Evolutionary conservation across 2,113 vertebrate genomes (phyloP).

Genomic region (Empidonax traillii): DNA sequence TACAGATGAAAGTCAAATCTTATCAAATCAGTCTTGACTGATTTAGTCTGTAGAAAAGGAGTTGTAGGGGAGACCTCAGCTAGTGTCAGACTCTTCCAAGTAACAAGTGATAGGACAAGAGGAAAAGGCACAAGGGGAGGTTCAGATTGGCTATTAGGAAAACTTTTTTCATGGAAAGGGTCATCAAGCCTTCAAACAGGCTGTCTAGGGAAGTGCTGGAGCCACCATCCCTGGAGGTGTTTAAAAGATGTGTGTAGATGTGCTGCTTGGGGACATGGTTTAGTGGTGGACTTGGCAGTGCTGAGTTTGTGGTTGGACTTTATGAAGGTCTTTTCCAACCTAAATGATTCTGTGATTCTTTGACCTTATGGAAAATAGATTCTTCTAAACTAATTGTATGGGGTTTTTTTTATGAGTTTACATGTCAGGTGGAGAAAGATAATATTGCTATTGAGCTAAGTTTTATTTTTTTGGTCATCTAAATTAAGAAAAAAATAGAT

Average conservation of each 20-base stretch:
- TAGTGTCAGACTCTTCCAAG: fast-evolving
- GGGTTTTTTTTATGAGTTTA: neutral
- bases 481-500: neutral
- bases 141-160: neutral
- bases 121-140: neutral
- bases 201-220: neutral
- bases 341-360: neutral
- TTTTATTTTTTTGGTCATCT: neutral
- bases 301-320: neutral
- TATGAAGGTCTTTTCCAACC: neutral
- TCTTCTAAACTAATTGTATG: neutral
- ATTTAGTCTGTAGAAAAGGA: neutral
- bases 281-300: neutral
- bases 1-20: neutral
- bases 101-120: neutral
- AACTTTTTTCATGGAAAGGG: neutral
- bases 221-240: neutral
- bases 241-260: neutral
- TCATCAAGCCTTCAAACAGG: neutral
- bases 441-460: neutral
- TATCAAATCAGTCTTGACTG: neutral
- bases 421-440: neutral
- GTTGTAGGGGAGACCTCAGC: neutral
- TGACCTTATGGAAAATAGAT: neutral
- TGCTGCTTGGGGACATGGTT: neutral